These are phyloP conservation scores for Podilymbus podiceps DNA, from an alignment of 2,113 vertebrate species.

Conservation along the genomic window DNA sequence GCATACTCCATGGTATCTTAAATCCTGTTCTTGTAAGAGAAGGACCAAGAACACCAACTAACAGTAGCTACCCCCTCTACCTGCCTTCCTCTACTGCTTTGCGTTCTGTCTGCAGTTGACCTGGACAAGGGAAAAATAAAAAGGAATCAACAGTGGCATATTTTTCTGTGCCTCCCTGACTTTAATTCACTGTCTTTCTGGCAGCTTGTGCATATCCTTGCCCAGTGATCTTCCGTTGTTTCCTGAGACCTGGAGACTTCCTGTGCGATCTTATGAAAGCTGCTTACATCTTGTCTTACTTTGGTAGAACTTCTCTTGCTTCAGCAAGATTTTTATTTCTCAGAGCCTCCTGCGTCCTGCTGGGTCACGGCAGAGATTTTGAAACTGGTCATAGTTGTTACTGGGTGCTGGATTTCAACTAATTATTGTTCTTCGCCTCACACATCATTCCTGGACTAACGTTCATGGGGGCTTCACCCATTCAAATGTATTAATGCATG, in stretches of 20 bases:
- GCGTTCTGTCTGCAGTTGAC: neutral
- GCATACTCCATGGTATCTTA: accelerated
- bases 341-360: neutral
- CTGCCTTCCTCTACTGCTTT: neutral
- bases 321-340: neutral
- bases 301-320: neutral
- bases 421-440: neutral
- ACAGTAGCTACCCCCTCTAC: neutral
- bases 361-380: neutral
- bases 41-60: neutral
- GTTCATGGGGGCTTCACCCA: neutral
- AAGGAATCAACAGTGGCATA: neutral
- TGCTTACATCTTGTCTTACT: neutral
- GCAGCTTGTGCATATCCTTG: neutral
- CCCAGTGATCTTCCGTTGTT: neutral
- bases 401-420: neutral
- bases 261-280: neutral
- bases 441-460: neutral
- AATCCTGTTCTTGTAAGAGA: neutral
- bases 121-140: neutral
- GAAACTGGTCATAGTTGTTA: neutral
- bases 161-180: neutral
- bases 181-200: neutral
- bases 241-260: neutral
- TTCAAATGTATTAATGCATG: neutral